Evolutionary conservation across 2,113 vertebrate genomes (phyloP), one percentile per base, ranked within the genome.

Genomic region (Bambusicola thoracicus): DNA sequence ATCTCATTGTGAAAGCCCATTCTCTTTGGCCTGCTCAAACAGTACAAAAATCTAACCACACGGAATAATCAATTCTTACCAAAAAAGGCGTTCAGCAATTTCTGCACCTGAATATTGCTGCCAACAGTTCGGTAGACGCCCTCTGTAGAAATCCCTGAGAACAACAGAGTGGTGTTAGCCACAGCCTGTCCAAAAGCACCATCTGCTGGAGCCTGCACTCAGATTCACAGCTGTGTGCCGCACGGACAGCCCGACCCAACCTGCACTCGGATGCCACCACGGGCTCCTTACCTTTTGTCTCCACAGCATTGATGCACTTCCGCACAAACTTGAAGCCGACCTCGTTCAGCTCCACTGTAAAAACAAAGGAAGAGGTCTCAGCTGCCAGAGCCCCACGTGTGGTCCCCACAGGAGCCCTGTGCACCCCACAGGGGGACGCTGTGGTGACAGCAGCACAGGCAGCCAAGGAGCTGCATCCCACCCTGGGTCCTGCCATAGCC

Each of bases 81-180:
- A 97, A 99, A 99, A 98, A 99, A 99, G 72, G 98, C 95, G 86
- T 99, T 99, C 96, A 99, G 96, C 91, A 99, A 97, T 97, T 99
- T 99, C 97, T 99, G 99, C 96, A 99, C 99, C 98, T 99, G 99
- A 87, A 99, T 99, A 85, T 99, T 99, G 98, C 99, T 99, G 95
- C 99, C 99, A 90, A 99, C 99, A 0, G 99, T 99, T 81, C 99
- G 97, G 97, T 99, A 99, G 73, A 99, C 95, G 6, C 99, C 99
- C 95, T 99, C 99, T 8, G 99, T 98, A 56, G 97, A 97, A 91
- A 99, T 96, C 48, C 98, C 99, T 99, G 89, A 9, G 89, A 63
- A 95, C 85, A 58, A 72, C 92, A 96, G 85, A 89, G 20, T 22
- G 21, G 36, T 0, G 0, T 94, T 3, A 91, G 38, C 30, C 5